These are phyloP conservation scores for Meteorus colon DNA, from an alignment of 2,888 invertebrate genomes.

Conservation along the genomic window DNA sequence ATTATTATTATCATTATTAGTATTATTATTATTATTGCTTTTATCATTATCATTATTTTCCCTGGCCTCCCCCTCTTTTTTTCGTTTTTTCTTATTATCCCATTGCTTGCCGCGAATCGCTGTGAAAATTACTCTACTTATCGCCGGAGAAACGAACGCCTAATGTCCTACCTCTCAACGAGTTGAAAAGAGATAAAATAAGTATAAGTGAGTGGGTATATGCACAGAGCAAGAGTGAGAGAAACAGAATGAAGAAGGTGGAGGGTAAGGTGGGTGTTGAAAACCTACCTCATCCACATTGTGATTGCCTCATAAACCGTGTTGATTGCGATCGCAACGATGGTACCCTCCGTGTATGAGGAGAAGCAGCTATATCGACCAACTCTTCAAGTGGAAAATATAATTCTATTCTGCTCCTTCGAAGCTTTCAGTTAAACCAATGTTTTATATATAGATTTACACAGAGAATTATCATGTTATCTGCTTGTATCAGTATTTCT, in stretches of 20 bases:
- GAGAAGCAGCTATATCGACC: constrained; percentile 48
- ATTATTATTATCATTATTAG: constrained; percentile 4
- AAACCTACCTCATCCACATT: constrained; percentile 50
- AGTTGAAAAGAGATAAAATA: constrained; percentile 35
- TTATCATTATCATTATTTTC: constrained; percentile 21
- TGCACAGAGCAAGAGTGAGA: background rate
- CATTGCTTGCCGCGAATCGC: constrained; percentile 50
- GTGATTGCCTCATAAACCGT: constrained; percentile 62
- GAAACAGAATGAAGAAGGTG: constrained; percentile 23
- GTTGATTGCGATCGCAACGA: constrained; percentile 59
- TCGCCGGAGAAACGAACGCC: constrained; percentile 52
- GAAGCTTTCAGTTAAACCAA: background rate
- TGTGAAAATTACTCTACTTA: constrained; percentile 57
- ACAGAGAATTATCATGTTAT: background rate
- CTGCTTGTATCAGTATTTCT: background rate
- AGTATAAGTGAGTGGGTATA: constrained; percentile 2
- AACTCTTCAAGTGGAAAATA: constrained; percentile 43
- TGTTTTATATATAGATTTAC: background rate
- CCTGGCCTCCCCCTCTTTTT: constrained; percentile 8
- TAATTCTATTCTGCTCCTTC: constrained; percentile 40
- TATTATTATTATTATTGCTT: constrained; percentile 14
- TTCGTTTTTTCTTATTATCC: constrained; percentile 42
- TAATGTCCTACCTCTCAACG: constrained; percentile 51
- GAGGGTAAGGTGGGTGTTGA: constrained; percentile 49
- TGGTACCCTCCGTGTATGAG: constrained; percentile 36